Conservation (phyloP, 2,888 invertebrate species). For the Oscheius sp. region DNA sequence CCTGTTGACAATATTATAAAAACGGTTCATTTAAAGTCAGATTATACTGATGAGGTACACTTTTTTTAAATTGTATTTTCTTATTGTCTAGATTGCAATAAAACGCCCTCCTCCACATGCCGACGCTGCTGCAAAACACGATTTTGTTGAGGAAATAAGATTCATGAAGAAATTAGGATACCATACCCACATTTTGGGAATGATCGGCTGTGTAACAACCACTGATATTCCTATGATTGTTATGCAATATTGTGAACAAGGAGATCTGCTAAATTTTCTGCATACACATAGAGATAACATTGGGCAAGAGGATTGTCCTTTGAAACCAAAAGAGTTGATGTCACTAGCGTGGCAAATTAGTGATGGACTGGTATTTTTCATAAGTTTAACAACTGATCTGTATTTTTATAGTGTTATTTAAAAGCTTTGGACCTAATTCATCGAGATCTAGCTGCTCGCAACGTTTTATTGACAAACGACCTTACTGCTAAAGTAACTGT, state of each 20-base stretch:
- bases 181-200: slow-evolving; percentile 25
- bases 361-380: slow-evolving; percentile 60
- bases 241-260: slow-evolving; percentile 60
- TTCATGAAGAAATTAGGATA: slow-evolving; percentile 26
- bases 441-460: slow-evolving; percentile 20
- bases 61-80: not conserved
- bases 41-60: not conserved
- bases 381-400: too few relatives aligned
- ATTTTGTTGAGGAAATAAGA: slow-evolving; percentile 21
- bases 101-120: slow-evolving; percentile 22
- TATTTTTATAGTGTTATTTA: slow-evolving; percentile 16
- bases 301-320: not conserved
- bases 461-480: slow-evolving; percentile 4
- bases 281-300: slow-evolving; percentile 43
- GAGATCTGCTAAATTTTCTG: slow-evolving; percentile 58
- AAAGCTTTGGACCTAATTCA: slow-evolving; percentile 20
- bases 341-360: slow-evolving; percentile 49
- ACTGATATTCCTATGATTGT: slow-evolving; percentile 53
- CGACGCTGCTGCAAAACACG: not conserved
- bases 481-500: not conserved
- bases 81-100: slow-evolving; percentile 1
- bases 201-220: slow-evolving; percentile 20
- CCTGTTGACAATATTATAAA: not conserved
- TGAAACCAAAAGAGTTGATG: slow-evolving; percentile 56
- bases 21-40: slow-evolving; percentile 3